Evolutionary conservation across 2,797 vertebrate species (phyloP), one percentile per base, ranked within the genome.

Genomic region (Pyrocephalus nanus): DNA sequence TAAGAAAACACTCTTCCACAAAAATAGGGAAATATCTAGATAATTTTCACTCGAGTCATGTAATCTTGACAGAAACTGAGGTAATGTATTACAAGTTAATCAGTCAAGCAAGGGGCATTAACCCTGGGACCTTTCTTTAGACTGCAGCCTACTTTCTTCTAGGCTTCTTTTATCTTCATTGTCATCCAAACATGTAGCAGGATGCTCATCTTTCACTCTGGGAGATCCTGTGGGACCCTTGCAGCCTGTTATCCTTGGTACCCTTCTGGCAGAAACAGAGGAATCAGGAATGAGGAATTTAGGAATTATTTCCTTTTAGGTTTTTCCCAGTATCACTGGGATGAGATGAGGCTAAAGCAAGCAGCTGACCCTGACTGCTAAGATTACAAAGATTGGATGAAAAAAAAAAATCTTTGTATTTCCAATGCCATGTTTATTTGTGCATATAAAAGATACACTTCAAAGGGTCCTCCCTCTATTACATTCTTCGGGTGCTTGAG

Each of bases 401-500:
- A 34, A 72, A 38, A 38, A 38, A 76, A 34, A 26, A 26, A 13
- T 26, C 5, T 53, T 62, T 36, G 9, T 51, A 20, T 48, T 64
- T 89, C 17, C 18, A 20, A 3, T 43, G 13, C 73, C 25, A 36
- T 14, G 6, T 36, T 71, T 71, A 36, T 77, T 67, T 60, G 6
- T 84, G 15, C 2, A 25, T 67, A 27, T 27, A 11, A 65, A 26
- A 54, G 34, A 42, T 34, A 34, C 40, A 34, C 5, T 61, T 61
- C 23, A 14, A 70, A 36, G 17, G 27, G 4, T 72, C 23, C n/a
- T 71, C 27, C 17, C 32, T 20, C 8, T 1, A 0, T 45, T 48
- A 11, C 0, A 0, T 78, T 57, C 11, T 71, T 51, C n/a, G 25
- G 34, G 34, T 47, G 6, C 6, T 80, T 75, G 70, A 73, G 21